Conservation (phyloP, 2,113 vertebrate species). For the Microtus richardsoni region DNA sequence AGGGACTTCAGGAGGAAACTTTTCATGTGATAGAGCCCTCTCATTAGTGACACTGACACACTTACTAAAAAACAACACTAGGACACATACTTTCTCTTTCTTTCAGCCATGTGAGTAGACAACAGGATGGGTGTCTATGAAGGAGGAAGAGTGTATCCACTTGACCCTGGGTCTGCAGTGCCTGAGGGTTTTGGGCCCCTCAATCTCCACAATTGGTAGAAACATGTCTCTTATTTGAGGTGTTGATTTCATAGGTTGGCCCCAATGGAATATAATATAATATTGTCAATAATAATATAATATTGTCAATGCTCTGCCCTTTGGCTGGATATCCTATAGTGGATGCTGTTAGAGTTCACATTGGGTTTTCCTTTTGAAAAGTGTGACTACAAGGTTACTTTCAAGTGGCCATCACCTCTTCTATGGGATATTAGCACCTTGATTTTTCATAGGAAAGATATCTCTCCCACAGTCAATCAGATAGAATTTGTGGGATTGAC, state of each 20-base stretch:
- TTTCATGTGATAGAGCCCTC: not conserved
- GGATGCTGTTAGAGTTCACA: not conserved
- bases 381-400: not conserved
- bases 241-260: not conserved
- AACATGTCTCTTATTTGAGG: not conserved
- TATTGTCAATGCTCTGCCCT: not conserved
- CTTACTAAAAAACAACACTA: not conserved
- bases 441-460: slow-evolving; percentile 26
- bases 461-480: not conserved
- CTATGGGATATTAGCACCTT: not conserved
- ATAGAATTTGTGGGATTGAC: not conserved
- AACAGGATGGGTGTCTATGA: not conserved
- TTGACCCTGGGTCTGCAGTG: not conserved
- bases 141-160: not conserved
- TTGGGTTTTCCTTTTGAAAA: slow-evolving; percentile 6
- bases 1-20: not conserved
- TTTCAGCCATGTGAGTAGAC: not conserved
- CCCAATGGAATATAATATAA: not conserved
- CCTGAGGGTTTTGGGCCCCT: not conserved
- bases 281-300: too few species aligned
- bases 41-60: not conserved
- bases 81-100: not conserved
- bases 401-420: not conserved
- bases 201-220: not conserved
- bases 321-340: not conserved